These are phyloP conservation scores for Thripadectes ignobilis DNA, from an alignment of 2,797 vertebrate genomes.

Conservation along the genomic window DNA sequence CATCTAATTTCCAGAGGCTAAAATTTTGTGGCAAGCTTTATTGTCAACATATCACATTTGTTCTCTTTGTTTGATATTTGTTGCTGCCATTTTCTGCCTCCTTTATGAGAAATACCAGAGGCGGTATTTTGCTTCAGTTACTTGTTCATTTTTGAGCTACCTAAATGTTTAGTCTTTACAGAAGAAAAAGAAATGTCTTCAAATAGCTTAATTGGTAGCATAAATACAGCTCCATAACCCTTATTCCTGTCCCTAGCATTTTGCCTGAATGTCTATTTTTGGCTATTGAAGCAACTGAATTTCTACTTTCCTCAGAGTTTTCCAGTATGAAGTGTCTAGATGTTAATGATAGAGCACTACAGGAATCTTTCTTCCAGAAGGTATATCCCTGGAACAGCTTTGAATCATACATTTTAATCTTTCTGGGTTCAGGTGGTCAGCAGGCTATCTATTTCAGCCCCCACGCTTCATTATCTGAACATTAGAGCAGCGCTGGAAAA, in stretches of 20 bases:
- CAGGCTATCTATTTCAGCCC: constrained; percentile 69
- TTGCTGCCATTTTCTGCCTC: neutral
- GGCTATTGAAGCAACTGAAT: constrained; percentile 6
- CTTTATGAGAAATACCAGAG: neutral
- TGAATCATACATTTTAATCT: constrained; percentile 67
- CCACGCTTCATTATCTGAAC: constrained; percentile 65
- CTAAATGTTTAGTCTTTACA: neutral
- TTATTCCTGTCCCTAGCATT: neutral
- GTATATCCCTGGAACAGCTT: constrained; percentile 18
- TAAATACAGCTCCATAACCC: neutral
- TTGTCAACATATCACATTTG: neutral
- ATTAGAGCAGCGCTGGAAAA: constrained; percentile 67
- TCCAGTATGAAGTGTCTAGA: constrained; percentile 54
- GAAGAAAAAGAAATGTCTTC: neutral
- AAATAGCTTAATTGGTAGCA: neutral
- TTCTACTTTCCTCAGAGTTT: constrained; percentile 32
- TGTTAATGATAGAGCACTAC: constrained; percentile 63
- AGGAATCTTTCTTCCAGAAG: constrained; percentile 54
- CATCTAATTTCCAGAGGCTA: neutral
- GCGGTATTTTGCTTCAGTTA: neutral
- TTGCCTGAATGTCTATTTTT: constrained; percentile 13
- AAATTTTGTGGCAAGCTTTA: neutral
- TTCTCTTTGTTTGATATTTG: constrained; percentile 1
- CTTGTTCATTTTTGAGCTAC: neutral
- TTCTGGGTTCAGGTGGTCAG: constrained; percentile 71